Evolutionary conservation across 30 jellyfish, hydroid and myxozoan genomes (phyloP), one percentile per base, ranked within the genome.

Genomic region (Chrysaora quinquecirrha): DNA sequence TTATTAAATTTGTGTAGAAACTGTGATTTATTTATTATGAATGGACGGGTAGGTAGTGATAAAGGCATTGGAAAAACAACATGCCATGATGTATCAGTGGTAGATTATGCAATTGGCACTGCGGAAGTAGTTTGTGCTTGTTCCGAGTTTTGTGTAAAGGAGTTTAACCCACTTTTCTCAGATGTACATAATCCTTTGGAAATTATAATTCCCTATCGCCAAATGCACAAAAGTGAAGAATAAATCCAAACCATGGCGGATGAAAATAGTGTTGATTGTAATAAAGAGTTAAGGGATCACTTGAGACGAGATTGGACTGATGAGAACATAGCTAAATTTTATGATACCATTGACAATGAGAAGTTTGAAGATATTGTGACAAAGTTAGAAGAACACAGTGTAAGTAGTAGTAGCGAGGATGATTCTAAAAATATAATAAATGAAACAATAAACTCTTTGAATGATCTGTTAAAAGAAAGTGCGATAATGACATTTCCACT

Each of bases 81-180:
- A 12, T 70, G 64, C 71, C 71, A 70, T 14, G 64, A 70, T 21
- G 34, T 20, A 28, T 70, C 82, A 0, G 31, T 70, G 34, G 35
- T 70, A 2, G 82, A 70, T 35, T 70, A 70, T 70, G 82, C 34
- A 70, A 70, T 70, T 3, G 82, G 82, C 11, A 70, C 1, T 34
- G 35, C 82, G 0, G 82, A 70, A 6, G 67, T 33, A 33, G 28
- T 70, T 34, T 70, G 74, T 33, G 71, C 75, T 28, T 22, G 82
- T 28, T 14, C 6, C 10, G 67, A 46, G 11, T 34, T 70, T 18
- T 28, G 34, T 12, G 71, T 34, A 0, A 11, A 33, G 12, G 82
- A 70, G 30, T 0, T 70, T 70, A 70, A 24, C 82, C 67, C 70
- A 4, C 70, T 70, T 16, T 70, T 21, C 48, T 34, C 82, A 38